Base-by-base conservation (phyloP, 2,888 invertebrate genomes). In the Sarcophaga subvicina region DNA sequence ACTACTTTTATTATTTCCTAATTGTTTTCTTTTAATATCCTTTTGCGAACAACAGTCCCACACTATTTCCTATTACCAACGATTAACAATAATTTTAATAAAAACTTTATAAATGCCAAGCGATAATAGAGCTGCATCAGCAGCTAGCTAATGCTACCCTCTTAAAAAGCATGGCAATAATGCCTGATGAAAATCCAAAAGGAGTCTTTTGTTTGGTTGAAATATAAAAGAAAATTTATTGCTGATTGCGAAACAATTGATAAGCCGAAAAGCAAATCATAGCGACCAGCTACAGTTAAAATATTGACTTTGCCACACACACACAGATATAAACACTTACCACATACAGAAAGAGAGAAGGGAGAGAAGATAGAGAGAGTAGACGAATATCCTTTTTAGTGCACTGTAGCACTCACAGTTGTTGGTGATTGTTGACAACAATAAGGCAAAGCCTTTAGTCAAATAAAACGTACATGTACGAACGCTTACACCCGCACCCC, bases 221-320 rank as follows among this genome's bases (percentile, higher is more conserved):
- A 37, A 75, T 60, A 27, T 75, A 79, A 85, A 89, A 89, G 88
- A 79, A 85, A 89, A 89, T 89, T 89, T 88, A 89, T 88, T 89
- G 88, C 88, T 83, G 88, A 88, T 87, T 89, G 85, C 86, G 80
- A 83, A 71, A 72, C 88, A 86, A 88, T 88, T 88, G 88, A 89
- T 89, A 88, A 89, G 88, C 86, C 80, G 49, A 82, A 88, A 87
- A 87, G 79, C 87, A 87, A 87, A 84, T 87, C 75, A 84, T 71
- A 84, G 71, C 80, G 45, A 4, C 22, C 27, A 84, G 81, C 78
- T 81, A 69, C 84, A 82, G 81, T 62, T 81, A 72, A 82, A 84
- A 87, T 87, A 71, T 87, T 84, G 84, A 87, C 84, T 87, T 84
- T 87, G 70, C 78, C 67, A 83, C 81, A 75, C 77, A 86, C 73